Evolutionary conservation across 1,140 invertebrate species (phyloP), one percentile per base, ranked within the genome.

Genomic region (Drosophila navojoa): DNA sequence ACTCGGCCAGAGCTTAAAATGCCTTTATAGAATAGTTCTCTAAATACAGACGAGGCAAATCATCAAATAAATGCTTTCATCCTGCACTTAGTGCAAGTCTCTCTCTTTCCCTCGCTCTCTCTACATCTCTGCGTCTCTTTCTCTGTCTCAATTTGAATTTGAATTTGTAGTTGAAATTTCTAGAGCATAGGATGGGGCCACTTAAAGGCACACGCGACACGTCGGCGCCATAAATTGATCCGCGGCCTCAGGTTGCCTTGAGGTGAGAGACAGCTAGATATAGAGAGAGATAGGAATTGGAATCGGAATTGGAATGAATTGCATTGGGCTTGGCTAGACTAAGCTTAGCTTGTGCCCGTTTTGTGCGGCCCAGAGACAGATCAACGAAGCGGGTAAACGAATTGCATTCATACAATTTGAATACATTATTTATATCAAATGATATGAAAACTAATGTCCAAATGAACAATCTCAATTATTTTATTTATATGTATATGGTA

Each of bases 31-130:
- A 44, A 53, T 50, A 47, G 66, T 32, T 16, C 25, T 50, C 25
- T 5, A 29, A 29, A n/a, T 53, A 38, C 53, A 59, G 64, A 58
- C 59, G 40, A 15, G 13, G 9, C 50, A 71, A 67, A 71, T 79
- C 60, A 81, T 77, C 57, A 58, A 76, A 74, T 89, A 89, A 89
- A 89, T 80, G 84, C 79, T 80, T 84, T 89, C 84, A 80, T 89
- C 84, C 84, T 89, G 84, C 84, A 70, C 69, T 89, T 89, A 85
- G 77, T 47, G 61, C 60, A 74, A 67, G 78, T 45, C 7, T 45
- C n/a, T 45, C n/a, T n/a, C 5, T 15, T 10, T 42, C 40, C 10
- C 42, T 44, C 13, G 15, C 11, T 15, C 45, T 47, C 22, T 49
- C 47, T 22, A 1, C 13, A 0, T 25, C 47, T 22, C 3, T 22